These are phyloP conservation scores for Melipona bicolor DNA, from an alignment of 2,888 invertebrate genomes.

Conservation along the genomic window DNA sequence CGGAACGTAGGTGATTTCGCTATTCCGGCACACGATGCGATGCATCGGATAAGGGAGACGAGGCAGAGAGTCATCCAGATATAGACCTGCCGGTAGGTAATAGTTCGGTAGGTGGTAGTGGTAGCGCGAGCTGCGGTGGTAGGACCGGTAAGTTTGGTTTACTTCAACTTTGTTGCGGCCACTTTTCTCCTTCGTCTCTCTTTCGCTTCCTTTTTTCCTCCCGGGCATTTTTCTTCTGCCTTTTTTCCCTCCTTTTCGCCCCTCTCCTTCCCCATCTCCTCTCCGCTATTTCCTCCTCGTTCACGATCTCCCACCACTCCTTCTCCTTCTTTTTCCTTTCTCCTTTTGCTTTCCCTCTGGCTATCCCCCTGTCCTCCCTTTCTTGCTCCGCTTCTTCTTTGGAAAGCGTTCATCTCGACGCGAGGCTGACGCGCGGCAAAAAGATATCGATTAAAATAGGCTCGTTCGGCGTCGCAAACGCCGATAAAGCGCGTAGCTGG, in stretches of 20 bases:
- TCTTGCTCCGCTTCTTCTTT: constrained; percentile 25
- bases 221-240: constrained; percentile 34
- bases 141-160: constrained; percentile 77
- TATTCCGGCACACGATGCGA: constrained; percentile 52
- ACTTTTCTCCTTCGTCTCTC: constrained; percentile 67
- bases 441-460: constrained; percentile 30
- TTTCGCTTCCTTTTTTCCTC: constrained; percentile 27
- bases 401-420: constrained; percentile 52
- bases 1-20: constrained; percentile 56
- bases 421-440: constrained; percentile 22
- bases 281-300: constrained; percentile 50
- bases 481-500: neutral
- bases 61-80: constrained; percentile 57
- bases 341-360: neutral
- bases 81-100: constrained; percentile 68
- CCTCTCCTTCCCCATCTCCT: constrained; percentile 23
- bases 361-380: neutral
- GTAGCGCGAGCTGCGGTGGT: constrained; percentile 57
- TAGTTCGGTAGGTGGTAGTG: constrained; percentile 69
- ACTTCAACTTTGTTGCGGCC: constrained; percentile 71
- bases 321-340: neutral
- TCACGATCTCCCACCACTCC: constrained; percentile 49
- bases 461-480: neutral
- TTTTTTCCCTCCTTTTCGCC: neutral
- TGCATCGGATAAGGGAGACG: constrained; percentile 49